Percentiles rank a stretch among this genome's conserved stretches.
Conservation (phyloP, 2,113 vertebrate species). For the Mirounga angustirostris region DNA sequence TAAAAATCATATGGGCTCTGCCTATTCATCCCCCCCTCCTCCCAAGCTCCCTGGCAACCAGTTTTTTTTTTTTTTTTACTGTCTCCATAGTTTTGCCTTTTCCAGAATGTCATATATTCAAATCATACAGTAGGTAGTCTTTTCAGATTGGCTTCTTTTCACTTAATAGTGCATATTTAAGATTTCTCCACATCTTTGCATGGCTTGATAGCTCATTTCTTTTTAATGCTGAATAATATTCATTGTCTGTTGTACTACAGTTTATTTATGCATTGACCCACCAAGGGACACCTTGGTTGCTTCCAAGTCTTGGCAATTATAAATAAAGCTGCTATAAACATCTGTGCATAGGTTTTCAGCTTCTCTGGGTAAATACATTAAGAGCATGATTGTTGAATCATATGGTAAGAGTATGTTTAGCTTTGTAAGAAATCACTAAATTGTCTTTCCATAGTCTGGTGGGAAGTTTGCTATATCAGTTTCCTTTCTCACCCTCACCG, state of each 20-base stretch:
- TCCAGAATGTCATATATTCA: neutral
- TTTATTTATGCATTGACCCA: neutral
- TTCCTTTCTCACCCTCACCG: neutral
- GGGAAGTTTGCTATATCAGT: neutral
- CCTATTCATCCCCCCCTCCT: too few relatives aligned
- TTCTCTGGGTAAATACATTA: neutral
- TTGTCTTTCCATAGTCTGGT: neutral
- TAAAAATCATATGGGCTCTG: neutral
- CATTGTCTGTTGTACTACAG: neutral
- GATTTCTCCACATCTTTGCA: neutral
- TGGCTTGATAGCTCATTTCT: neutral
- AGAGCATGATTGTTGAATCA: neutral
- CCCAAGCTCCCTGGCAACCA: neutral
- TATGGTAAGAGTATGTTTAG: neutral
- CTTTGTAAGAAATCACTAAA: neutral
- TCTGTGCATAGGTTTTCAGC: neutral
- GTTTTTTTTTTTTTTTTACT: neutral
- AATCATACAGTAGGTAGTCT: neutral
- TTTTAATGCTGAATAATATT: neutral
- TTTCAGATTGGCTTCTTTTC: neutral
- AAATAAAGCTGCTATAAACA: neutral
- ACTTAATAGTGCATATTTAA: neutral
- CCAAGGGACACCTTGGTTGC: neutral
- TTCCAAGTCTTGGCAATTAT: neutral
- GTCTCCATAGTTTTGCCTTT: neutral